phyloP scores from a whole-genome alignment of 2,797 vertebrate genomes.

The Microctenopoma steveboyesi region DNA sequence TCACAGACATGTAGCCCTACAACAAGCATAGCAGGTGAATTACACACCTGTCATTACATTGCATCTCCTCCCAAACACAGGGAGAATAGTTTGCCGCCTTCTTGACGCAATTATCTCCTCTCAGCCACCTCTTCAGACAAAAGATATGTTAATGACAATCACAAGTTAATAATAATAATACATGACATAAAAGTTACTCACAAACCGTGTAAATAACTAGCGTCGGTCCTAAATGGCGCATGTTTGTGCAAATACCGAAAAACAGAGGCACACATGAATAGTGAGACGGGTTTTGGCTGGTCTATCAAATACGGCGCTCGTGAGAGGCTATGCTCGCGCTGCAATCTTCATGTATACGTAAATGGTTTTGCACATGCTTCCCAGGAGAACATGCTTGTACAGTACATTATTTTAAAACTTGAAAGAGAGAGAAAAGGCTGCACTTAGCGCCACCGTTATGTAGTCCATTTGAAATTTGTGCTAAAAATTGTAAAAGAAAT shows the following conservation, averaged over 20 bases:
- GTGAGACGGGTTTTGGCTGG: background rate
- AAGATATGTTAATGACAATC: too few species aligned
- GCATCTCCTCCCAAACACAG: slow-evolving; percentile 20
- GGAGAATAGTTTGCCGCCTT: slow-evolving; percentile 12
- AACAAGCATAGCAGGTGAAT: slow-evolving; percentile 48
- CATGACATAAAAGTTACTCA: too few species aligned
- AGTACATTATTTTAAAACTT: slow-evolving; percentile 47
- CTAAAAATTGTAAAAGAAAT: slow-evolving; percentile 53
- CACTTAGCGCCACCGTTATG: slow-evolving; percentile 58
- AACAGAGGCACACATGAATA: too few species aligned
- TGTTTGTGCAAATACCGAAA: too few species aligned
- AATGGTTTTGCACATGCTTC: slow-evolving; percentile 14
- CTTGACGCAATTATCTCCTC: background rate
- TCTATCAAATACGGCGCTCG: slow-evolving; percentile 8
- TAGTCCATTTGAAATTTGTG: slow-evolving; percentile 53
- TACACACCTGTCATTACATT: slow-evolving; percentile 46
- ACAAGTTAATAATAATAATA: too few species aligned
- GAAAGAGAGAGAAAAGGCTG: slow-evolving; percentile 30
- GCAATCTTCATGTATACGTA: slow-evolving; percentile 2
- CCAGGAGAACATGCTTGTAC: slow-evolving; percentile 21
- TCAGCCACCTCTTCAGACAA: background rate
- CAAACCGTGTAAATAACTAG: too few species aligned
- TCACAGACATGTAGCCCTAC: slow-evolving; percentile 43
- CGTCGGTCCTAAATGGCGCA: too few species aligned
- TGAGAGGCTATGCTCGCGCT: background rate